These are phyloP conservation scores for Myrmecobius fasciatus DNA, from an alignment of 2,113 vertebrate species.

Conservation along the genomic window DNA sequence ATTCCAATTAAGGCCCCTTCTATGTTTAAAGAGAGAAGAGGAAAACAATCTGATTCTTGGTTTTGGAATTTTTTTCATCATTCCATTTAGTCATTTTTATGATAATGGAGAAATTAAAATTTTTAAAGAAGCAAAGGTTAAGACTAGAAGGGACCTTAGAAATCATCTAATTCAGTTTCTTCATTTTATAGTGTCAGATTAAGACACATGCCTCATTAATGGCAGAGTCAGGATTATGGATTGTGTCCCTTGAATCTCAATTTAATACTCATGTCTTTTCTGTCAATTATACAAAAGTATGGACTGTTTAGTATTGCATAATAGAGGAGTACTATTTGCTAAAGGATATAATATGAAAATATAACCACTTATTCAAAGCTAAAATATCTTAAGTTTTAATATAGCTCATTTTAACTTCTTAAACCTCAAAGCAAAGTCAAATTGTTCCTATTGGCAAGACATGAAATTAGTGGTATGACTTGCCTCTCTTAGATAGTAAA, in stretches of 20 bases:
- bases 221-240: neutral
- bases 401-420: neutral
- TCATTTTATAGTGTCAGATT: neutral
- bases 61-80: neutral
- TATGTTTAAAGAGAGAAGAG: accelerated
- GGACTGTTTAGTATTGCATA: neutral
- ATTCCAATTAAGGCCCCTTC: neutral
- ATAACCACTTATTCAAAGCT: neutral
- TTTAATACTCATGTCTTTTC: neutral
- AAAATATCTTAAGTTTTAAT: neutral
- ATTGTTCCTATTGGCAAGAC: neutral
- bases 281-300: neutral
- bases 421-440: neutral
- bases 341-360: neutral
- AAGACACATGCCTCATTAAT: neutral
- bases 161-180: neutral
- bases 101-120: neutral
- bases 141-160: neutral
- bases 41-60: neutral
- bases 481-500: neutral
- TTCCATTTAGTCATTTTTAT: neutral
- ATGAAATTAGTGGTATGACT: slow-evolving; percentile 3
- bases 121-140: neutral
- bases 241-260: neutral
- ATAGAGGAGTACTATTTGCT: neutral